Evolutionary conservation across 2,113 vertebrate species (phyloP).

Genomic region (Notothenia rossii): DNA sequence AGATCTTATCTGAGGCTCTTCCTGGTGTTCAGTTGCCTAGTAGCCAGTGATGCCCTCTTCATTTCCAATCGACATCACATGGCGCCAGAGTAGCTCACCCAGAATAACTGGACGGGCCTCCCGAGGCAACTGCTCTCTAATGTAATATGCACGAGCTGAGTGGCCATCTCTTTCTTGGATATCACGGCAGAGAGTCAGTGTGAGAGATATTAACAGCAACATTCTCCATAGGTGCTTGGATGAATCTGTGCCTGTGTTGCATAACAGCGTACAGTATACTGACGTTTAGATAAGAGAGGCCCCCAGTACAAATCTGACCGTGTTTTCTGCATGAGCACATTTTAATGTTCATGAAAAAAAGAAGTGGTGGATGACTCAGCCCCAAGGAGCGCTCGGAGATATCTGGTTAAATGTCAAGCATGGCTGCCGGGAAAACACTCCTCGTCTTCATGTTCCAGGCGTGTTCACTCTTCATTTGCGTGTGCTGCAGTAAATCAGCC

Average conservation of each 20-base stretch:
- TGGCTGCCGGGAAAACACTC: conserved; percentile 51
- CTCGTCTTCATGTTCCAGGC: conserved; percentile 43
- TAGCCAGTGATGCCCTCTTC: conserved; percentile 61
- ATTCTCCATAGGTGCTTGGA: conserved; percentile 9
- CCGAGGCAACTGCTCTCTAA: conserved; percentile 56
- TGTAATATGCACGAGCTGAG: conserved; percentile 54
- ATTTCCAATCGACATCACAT: conserved; percentile 66
- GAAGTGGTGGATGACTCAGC: conserved; percentile 42
- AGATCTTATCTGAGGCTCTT: conserved; percentile 55
- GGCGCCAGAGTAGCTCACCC: conserved; percentile 64
- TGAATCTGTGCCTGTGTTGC: conserved; percentile 16
- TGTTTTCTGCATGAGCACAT: conserved; percentile 21
- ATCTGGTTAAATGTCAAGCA: conserved; percentile 44
- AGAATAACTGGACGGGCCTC: conserved; percentile 72
- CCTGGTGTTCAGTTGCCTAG: conserved; percentile 71
- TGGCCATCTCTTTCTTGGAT: conserved; percentile 36
- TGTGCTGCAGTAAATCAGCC: conserved; percentile 56
- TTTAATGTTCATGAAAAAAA: conserved; percentile 3
- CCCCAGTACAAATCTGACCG: not conserved
- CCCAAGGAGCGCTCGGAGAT: conserved; percentile 34
- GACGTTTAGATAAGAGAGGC: not conserved
- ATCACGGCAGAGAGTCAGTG: conserved; percentile 13
- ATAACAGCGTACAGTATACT: conserved; percentile 10
- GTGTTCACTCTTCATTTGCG: conserved; percentile 51
- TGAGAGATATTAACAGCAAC: conserved; percentile 24